A percentile compares a stretch with the other conserved stretches of the same genome.
phyloP scores from a whole-genome alignment of 2,113 vertebrate genomes.

The Anguilla japonica region DNA sequence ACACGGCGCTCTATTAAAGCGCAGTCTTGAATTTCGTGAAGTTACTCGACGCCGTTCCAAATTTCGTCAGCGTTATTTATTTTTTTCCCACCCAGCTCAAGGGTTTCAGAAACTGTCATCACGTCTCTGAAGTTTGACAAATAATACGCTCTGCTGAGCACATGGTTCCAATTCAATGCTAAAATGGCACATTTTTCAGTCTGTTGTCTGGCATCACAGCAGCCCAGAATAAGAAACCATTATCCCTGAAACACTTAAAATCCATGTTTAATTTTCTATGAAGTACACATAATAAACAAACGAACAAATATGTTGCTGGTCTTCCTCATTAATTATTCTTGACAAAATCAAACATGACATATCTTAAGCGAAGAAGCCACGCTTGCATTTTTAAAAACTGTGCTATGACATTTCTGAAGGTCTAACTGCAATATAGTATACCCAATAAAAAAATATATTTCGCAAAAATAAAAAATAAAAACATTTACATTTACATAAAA shows the following conservation, averaged over 20 bases:
- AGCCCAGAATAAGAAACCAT: not conserved
- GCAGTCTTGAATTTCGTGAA: constrained; percentile 62
- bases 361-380: no score
- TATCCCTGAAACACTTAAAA: not conserved
- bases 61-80: not conserved
- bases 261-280: not conserved
- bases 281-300: not conserved
- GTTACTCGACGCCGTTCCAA: constrained; percentile 25
- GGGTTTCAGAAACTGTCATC: constrained; percentile 19
- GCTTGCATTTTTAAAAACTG: no score
- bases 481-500: no score
- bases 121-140: constrained; percentile 20
- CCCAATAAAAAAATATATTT: no score
- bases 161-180: constrained; percentile 25
- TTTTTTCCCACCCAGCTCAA: constrained; percentile 14
- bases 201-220: not conserved
- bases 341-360: no score
- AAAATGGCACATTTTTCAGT: not conserved
- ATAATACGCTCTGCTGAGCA: constrained; percentile 12
- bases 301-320: not conserved
- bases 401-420: no score
- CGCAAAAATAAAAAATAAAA: no score
- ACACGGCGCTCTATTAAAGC: constrained; percentile 63
- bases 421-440: no score
- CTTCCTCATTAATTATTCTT: not conserved